Evolutionary conservation across 2,888 invertebrate species (phyloP), one percentile per base, ranked within the genome.

Genomic region (Ornithoptera priamus): DNA sequence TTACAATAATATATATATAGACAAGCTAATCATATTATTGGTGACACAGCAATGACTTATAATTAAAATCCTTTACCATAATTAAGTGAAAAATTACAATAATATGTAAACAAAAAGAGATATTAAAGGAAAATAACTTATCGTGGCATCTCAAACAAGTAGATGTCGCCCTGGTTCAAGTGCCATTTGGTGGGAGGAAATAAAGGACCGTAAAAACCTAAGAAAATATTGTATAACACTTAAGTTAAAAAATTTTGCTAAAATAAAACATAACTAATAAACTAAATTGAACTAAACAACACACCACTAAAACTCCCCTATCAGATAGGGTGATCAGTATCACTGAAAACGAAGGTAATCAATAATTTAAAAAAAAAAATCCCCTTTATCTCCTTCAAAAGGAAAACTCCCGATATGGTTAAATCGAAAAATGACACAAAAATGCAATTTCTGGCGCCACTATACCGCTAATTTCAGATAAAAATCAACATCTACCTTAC

Each of bases 231-330:
- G 87, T 88, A 88, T 90, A 92, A 92, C 92, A 92, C 92, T 92
- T 92, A 92, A 86, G 86, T 86, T 89, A 85, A 91, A 46, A 92
- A 92, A 91, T 92, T 92, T 92, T 89, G 89, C 92, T 92, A 92
- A 92, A 92, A 92, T 91, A 92, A 92, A 92, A 92, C 92, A 89
- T 90, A 92, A 92, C 90, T 92, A 92, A 92, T 92, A 91, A 92
- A 92, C 89, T 92, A 92, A 92, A 92, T 92, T 92, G 90, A 92
- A 92, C 92, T 92, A 92, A 92, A 92, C 87, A 92, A 92, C 92
- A 91, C 89, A 82, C 89, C 86, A 84, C 86, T 83, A 87, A 77
- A 86, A 85, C 82, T 75, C 65, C 85, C 88, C 91, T 85, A 90
- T 90, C 85, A 86, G 74, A 92, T 91, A 90, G 91, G 88, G 85